Conservation (phyloP, 2,888 invertebrate genomes). For the Hirtodrosophila alboralis region DNA sequence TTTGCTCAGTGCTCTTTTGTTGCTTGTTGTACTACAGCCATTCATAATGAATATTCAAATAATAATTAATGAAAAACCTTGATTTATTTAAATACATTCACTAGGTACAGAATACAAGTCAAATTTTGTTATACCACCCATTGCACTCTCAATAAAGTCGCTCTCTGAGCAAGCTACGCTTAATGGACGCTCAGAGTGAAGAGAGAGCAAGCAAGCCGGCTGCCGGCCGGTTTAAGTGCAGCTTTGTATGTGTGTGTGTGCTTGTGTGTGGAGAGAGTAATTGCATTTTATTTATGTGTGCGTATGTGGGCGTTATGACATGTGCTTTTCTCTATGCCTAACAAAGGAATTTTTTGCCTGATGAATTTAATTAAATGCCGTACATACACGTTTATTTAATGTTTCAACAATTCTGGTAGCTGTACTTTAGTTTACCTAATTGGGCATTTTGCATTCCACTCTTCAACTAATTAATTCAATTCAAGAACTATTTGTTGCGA, state of each 20-base stretch:
- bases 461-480: slow-evolving; percentile 10
- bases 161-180: slow-evolving; percentile 13
- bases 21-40: not conserved
- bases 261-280: slow-evolving; percentile 16
- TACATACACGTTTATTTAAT: slow-evolving; percentile 13
- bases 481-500: too few species aligned
- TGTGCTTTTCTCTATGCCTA: slow-evolving; percentile 42
- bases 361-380: slow-evolving; percentile 48
- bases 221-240: slow-evolving; percentile 28
- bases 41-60: too few species aligned
- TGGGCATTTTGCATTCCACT: slow-evolving; percentile 19
- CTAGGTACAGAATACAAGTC: not conserved
- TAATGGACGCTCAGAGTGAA: slow-evolving; percentile 3
- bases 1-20: slow-evolving; percentile 6
- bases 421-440: slow-evolving; percentile 35
- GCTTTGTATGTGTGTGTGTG: not conserved
- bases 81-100: too few species aligned
- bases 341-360: slow-evolving; percentile 50
- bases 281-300: slow-evolving; percentile 6
- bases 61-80: not conserved
- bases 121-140: slow-evolving; percentile 1
- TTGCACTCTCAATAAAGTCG: slow-evolving; percentile 2
- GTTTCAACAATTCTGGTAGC: slow-evolving; percentile 12
- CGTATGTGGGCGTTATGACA: slow-evolving; percentile 32
- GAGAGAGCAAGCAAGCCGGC: slow-evolving; percentile 40